Percentiles rank a stretch among this genome's conserved stretches.
Evolutionary conservation across 2,797 vertebrate genomes (phyloP).

Genomic region (Psittacula echo): DNA sequence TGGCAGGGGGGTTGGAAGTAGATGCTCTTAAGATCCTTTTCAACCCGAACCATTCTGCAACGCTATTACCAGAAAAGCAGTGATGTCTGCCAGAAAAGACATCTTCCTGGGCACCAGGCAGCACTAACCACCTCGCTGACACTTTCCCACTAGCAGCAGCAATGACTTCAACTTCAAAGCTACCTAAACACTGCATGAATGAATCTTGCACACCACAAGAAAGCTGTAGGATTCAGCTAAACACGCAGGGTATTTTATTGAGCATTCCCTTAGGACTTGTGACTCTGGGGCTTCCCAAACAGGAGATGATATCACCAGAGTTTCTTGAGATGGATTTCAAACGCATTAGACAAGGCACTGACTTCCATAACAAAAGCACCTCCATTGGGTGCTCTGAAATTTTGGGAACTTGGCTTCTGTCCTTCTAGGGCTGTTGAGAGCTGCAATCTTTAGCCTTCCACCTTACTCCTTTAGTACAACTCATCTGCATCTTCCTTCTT

Average conservation of each 20-base stretch:
- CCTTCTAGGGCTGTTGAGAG: background rate
- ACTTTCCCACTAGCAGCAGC: background rate
- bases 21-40: background rate
- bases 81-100: background rate
- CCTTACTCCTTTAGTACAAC: background rate
- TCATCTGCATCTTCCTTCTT: background rate
- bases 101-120: background rate
- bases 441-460: background rate
- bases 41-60: background rate
- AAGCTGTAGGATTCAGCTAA: background rate
- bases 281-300: background rate
- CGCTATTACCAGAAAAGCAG: background rate
- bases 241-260: background rate
- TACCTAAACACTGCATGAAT: background rate
- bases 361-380: background rate
- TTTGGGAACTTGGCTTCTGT: background rate
- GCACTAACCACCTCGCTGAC: accelerated
- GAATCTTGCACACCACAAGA: background rate
- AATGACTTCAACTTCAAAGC: background rate
- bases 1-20: background rate
- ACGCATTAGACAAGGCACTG: background rate
- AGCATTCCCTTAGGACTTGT: too few species aligned
- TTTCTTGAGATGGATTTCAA: background rate
- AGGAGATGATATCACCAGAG: background rate
- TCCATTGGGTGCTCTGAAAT: background rate